Evolutionary conservation across 2,797 vertebrate genomes (phyloP), one percentile per base, ranked within the genome.

Genomic region (Argya squamiceps): DNA sequence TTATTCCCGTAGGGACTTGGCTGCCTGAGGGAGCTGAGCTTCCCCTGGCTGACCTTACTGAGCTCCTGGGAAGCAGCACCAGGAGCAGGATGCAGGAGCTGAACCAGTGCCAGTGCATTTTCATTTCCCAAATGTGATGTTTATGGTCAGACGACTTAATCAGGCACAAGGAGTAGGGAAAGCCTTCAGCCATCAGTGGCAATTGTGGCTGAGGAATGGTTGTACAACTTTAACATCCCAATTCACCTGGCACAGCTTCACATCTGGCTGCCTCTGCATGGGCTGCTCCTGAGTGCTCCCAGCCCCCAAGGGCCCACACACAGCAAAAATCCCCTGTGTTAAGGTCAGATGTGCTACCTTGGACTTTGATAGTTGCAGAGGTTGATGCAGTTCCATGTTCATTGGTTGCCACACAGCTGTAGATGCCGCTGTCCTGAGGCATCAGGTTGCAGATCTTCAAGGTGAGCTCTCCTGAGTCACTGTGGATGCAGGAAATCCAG

Each of bases 341-440:
- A 64, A 53, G 47, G 47, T 19, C 70, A 60, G 37, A n/a, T n/a
- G 55, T 5, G 4, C 41, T 97, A 99, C 99, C 99, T 99, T 99
- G 99, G 34, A 99, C 99, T 98, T 99, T 99, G 77, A 99, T 98
- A 3, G 99, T 99, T 11, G 99, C 99, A 1, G 99, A 99, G 1
- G 99, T 99, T 10, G 99, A 99, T 13, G 99, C 96, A 0, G 98
- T 98, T 68, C 99, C 99, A 0, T 99, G 99, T 83, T 99, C 98
- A 8, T 99, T 99, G 24, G 99, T 95, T 0, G 99, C 99, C 64
- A 99, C 98, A 11, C 99, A 99, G 75, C 99, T 99, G 96, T 99
- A 99, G 97, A 99, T 99, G 17, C 99, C 99, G 0, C 99, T 99
- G 93, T 99, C 99, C 92, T 99, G 99, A 30, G 99, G 99, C 99